These are phyloP conservation scores for Spodoptera frugiperda DNA, from an alignment of 1,140 invertebrate genomes.

Conservation along the genomic window DNA sequence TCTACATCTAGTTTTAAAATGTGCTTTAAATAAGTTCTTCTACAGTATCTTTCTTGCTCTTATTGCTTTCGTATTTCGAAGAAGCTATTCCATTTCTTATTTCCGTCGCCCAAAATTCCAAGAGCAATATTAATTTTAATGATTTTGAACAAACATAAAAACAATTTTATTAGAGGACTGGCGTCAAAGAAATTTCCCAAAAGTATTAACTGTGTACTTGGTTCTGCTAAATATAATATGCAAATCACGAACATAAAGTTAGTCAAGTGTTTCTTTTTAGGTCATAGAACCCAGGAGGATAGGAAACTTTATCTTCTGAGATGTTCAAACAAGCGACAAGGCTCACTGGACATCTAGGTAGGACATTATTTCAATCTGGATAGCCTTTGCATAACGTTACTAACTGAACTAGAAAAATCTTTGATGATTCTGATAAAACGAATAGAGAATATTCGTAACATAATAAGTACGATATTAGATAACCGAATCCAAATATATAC, in stretches of 20 bases:
- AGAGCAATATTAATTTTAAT: conserved; percentile 2
- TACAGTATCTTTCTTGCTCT: neutral
- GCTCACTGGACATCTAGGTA: conserved; percentile 9
- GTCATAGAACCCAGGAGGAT: conserved; percentile 21
- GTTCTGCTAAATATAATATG: conserved; percentile 43
- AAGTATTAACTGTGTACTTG: conserved; percentile 20
- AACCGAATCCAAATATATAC: too few species aligned
- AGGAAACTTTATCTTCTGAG: conserved; percentile 27
- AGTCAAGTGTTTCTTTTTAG: conserved; percentile 42
- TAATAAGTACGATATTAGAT: too few species aligned
- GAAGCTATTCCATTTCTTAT: neutral
- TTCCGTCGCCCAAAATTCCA: neutral
- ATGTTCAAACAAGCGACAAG: conserved; percentile 9
- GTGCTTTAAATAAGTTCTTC: too few species aligned
- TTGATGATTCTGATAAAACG: neutral
- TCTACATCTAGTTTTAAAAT: too few species aligned
- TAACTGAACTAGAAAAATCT: conserved; percentile 2
- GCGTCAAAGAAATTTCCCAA: conserved; percentile 35
- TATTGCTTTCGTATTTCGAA: neutral
- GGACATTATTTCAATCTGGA: conserved; percentile 6
- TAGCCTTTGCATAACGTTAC: neutral
- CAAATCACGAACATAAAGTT: conserved; percentile 48
- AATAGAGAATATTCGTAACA: too few species aligned
- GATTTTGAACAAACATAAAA: conserved; percentile 6
- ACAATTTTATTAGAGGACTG: conserved; percentile 22